Evolutionary conservation across 2,888 invertebrate genomes (phyloP), one percentile per base, ranked within the genome.

Genomic region (Nymphalis polychloros): DNA sequence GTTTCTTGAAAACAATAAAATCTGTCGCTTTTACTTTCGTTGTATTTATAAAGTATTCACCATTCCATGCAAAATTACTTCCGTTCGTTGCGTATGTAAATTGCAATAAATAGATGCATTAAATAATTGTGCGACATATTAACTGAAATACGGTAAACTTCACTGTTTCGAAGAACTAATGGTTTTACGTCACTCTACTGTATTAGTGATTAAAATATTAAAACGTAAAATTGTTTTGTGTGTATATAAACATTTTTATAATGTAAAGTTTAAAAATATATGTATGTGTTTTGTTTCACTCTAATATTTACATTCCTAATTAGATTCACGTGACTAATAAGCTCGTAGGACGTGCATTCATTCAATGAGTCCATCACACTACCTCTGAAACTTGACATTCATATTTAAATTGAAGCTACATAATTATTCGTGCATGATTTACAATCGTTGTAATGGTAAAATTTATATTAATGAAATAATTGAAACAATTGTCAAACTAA

Each of bases 1-100:
- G 48, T 50, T 62, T 67, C 62, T 64, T 63, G 69, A 72, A 69
- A 71, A 72, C 67, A 73, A 66, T 72, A 72, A 70, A 72, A 68
- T 63, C 31, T 60, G 59, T 66, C 60, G 63, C 61, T 65, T 55
- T 69, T 52, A 50, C 57, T 68, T 72, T 68, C 67, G 65, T 68
- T 52, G 69, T 71, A 69, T 71, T 71, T 69, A 71, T 69, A 71
- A 63, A 68, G 57, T 50, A 63, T 48, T 63, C 63, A 63, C 53
- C 23, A 63, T 63, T 68, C 70, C 65, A 66, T 66, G 72, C 68
- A 48, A 41, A 67, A 63, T 63, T 63, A 67, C 63, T 63, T 67
- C 67, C 67, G 63, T 47, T 67, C 67, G 41, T 41, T 57, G 41
- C 57, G 47, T 63, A 59, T 59, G 57, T 55, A 63, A 63, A 59